Evolutionary conservation across 2,888 invertebrate species (phyloP).

Genomic region (Ariolimax columbianus): DNA sequence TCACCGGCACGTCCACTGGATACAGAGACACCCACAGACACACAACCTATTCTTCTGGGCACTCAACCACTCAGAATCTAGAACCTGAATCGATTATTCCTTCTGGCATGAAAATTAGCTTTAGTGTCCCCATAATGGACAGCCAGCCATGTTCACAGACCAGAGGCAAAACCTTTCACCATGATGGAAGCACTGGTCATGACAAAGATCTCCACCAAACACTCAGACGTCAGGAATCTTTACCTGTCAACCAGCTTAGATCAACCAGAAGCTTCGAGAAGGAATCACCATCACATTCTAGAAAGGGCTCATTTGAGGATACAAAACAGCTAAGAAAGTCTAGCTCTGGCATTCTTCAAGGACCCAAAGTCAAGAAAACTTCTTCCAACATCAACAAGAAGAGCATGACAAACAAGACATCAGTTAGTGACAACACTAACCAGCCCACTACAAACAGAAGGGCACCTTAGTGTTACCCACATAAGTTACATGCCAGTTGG

Average conservation of each 20-base stretch:
- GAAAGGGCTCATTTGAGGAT: conserved; percentile 9
- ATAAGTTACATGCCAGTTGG: too few species aligned
- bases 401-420: background rate
- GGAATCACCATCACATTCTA: background rate
- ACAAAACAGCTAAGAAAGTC: background rate
- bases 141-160: background rate
- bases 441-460: background rate
- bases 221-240: conserved; percentile 30
- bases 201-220: background rate
- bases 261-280: conserved; percentile 7
- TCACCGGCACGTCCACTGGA: background rate
- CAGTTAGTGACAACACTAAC: background rate
- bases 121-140: background rate
- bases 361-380: background rate
- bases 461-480: background rate
- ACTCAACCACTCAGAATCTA: background rate
- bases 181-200: too few species aligned
- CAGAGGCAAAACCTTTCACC: background rate
- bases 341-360: background rate
- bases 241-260: background rate
- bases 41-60: too few species aligned
- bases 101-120: background rate
- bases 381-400: background rate
- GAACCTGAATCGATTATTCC: background rate
- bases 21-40: too few species aligned